Conservation (phyloP, 2,113 vertebrate genomes). For the Lagenorhynchus albirostris region DNA sequence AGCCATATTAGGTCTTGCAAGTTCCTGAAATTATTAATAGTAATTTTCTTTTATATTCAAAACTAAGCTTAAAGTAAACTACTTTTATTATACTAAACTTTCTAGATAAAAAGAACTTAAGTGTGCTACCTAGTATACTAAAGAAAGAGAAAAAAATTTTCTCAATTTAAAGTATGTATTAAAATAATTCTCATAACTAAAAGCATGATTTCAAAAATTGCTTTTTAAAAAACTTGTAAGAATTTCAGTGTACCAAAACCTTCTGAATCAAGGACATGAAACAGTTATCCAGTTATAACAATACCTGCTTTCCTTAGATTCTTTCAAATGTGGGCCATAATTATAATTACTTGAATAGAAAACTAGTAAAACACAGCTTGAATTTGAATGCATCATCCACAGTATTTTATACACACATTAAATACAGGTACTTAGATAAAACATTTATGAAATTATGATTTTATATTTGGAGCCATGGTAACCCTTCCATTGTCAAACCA, state of each 20-base stretch:
- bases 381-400: background rate
- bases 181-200: conserved; percentile 15
- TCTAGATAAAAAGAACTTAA: conserved; percentile 20
- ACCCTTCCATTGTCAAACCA: background rate
- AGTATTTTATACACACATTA: conserved; percentile 28
- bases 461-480: background rate
- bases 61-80: conserved; percentile 35
- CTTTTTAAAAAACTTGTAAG: background rate
- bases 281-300: background rate
- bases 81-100: conserved; percentile 11
- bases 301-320: background rate
- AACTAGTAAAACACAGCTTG: conserved; percentile 11
- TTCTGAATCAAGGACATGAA: conserved; percentile 25
- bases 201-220: background rate
- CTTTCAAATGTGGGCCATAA: conserved; percentile 35
- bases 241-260: conserved; percentile 12
- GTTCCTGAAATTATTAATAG: conserved; percentile 77
- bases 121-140: background rate
- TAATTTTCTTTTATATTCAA: conserved; percentile 63
- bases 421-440: conserved; percentile 4
- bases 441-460: conserved; percentile 24
- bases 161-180: background rate
- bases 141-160: conserved; percentile 34
- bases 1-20: conserved; percentile 63
- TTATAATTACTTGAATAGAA: conserved; percentile 32